Conservation (phyloP, 1,140 invertebrate genomes). For the Drosophila jambulina region DNA sequence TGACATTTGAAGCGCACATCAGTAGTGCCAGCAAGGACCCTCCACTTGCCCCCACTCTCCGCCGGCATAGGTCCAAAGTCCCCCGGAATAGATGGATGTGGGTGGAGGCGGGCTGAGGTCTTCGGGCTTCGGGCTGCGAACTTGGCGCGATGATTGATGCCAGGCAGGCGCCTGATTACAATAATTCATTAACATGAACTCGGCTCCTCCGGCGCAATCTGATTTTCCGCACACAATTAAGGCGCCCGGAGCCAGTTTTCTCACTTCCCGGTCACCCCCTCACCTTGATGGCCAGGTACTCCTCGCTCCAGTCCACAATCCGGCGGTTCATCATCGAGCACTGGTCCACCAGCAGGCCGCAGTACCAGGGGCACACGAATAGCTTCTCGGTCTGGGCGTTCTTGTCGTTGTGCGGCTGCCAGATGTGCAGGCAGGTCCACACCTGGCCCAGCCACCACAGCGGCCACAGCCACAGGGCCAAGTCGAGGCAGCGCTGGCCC, state of each 20-base stretch:
- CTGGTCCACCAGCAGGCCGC: slow-evolving; percentile 93
- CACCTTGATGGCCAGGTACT: slow-evolving; percentile 94
- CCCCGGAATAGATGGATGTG: slow-evolving; percentile 31
- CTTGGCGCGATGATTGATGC: slow-evolving; percentile 65
- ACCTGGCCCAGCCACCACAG: slow-evolving; percentile 91
- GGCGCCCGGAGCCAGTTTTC: neutral
- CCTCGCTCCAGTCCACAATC: slow-evolving; percentile 89
- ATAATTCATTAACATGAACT: slow-evolving; percentile 70
- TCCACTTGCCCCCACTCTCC: slow-evolving; percentile 12
- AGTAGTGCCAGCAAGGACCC: slow-evolving; percentile 35
- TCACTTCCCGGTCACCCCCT: slow-evolving; percentile 1
- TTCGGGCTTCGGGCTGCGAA: slow-evolving; percentile 14
- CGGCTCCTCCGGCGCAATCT: slow-evolving; percentile 27
- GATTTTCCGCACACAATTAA: slow-evolving; percentile 36
- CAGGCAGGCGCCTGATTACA: slow-evolving; percentile 66
- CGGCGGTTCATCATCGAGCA: slow-evolving; percentile 93
- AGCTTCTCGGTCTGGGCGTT: slow-evolving; percentile 92
- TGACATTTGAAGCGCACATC: slow-evolving; percentile 66
- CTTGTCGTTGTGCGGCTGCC: slow-evolving; percentile 91
- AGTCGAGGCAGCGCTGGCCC: slow-evolving; percentile 85
- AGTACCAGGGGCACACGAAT: slow-evolving; percentile 94
- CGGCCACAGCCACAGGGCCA: slow-evolving; percentile 90
- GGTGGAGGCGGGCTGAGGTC: neutral
- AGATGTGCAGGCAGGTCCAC: slow-evolving; percentile 94
- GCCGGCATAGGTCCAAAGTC: slow-evolving; percentile 52